Conservation (phyloP, 2,888 invertebrate species). For the Polymixis lichenea region DNA sequence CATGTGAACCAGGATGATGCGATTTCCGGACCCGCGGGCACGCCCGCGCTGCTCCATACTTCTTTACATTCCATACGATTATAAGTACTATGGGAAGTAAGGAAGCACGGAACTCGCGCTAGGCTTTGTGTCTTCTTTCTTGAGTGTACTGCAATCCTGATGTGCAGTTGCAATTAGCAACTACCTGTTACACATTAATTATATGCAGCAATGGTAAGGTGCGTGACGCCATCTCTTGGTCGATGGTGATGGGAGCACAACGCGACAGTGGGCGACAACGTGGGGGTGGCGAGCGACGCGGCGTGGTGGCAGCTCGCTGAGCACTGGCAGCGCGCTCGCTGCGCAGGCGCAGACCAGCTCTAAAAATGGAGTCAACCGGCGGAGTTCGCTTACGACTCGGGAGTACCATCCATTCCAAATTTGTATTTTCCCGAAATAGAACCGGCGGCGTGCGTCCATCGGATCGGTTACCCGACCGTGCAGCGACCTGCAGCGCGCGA, state of each 20-base stretch:
- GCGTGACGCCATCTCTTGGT: constrained; percentile 77
- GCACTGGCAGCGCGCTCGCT: constrained; percentile 86
- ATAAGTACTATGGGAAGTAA: constrained; percentile 97
- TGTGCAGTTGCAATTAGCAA: constrained; percentile 62
- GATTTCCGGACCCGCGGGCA: constrained; percentile 79
- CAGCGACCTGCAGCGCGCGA: constrained; percentile 87
- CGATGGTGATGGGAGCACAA: constrained; percentile 71
- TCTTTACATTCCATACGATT: constrained; percentile 99
- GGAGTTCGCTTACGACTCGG: constrained; percentile 89
- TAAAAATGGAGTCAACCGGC: constrained; percentile 90
- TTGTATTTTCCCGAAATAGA: constrained; percentile 95
- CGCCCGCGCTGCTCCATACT: constrained; percentile 95
- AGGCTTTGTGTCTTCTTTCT: constrained; percentile 86
- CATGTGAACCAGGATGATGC: constrained; percentile 73
- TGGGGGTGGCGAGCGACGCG: constrained; percentile 86
- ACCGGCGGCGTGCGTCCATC: constrained; percentile 89
- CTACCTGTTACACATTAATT: constrained; percentile 63
- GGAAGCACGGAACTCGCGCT: constrained; percentile 97
- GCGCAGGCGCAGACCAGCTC: constrained; percentile 90
- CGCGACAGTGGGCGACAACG: constrained; percentile 70
- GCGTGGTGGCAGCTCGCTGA: constrained; percentile 86
- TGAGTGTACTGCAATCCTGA: constrained; percentile 68
- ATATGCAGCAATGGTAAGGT: constrained; percentile 53
- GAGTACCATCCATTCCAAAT: constrained; percentile 93
- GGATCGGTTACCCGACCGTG: constrained; percentile 90